Evolutionary conservation across 2,113 vertebrate genomes (phyloP).

Genomic region (Plecotus auritus): DNA sequence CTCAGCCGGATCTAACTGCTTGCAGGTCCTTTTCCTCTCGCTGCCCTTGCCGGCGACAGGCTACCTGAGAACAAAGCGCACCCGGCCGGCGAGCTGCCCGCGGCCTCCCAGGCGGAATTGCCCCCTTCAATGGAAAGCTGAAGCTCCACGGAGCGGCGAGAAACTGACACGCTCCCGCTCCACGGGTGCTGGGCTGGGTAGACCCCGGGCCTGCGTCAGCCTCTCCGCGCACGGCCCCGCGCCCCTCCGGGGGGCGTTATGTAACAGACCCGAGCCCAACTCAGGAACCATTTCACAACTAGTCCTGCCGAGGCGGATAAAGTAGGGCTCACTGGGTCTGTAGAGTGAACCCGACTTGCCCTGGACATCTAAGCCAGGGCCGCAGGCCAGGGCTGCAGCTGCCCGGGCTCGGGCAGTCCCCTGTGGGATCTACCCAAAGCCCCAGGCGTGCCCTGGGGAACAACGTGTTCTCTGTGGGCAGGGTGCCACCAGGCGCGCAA

Average conservation of each 20-base stretch:
- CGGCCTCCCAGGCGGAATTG: accelerated
- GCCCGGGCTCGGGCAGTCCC: background rate
- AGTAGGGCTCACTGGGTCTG: background rate
- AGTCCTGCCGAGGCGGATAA: background rate
- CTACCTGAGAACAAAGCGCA: background rate
- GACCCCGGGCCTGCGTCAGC: background rate
- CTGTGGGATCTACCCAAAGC: background rate
- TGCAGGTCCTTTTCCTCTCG: background rate
- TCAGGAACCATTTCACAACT: conserved; percentile 5
- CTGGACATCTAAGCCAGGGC: background rate
- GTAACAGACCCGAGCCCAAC: conserved; percentile 47
- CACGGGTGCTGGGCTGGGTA: background rate
- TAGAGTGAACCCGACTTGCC: background rate
- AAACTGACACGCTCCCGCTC: accelerated
- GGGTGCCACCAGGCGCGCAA: background rate
- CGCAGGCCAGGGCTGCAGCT: background rate
- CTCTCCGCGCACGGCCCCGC: background rate
- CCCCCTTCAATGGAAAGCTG: accelerated
- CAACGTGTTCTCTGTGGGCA: background rate
- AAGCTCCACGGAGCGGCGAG: background rate
- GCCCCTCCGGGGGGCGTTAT: conserved; percentile 56
- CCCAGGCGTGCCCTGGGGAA: conserved; percentile 17
- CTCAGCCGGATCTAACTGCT: background rate
- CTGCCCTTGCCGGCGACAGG: background rate
- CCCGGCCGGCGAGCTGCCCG: background rate